Evolutionary conservation across 2,797 vertebrate species (phyloP), one percentile per base, ranked within the genome.

Genomic region (Lycodopsis pacificus): DNA sequence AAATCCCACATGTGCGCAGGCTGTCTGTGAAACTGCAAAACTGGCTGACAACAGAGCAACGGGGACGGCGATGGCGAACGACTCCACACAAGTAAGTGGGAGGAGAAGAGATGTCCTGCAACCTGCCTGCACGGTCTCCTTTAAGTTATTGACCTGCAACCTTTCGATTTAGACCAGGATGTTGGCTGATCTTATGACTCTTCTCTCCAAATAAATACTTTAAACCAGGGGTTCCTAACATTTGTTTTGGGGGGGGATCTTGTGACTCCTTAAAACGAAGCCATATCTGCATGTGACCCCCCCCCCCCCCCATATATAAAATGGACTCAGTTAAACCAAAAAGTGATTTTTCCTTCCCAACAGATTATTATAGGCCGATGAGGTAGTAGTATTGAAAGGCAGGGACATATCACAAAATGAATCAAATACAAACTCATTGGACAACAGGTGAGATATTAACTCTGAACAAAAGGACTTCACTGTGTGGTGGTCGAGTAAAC

Each of bases 81-180:
- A 96, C 85, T 94, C 94, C 0, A 87, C 95, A 38, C 95, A 96
- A 92, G 95, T 96, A 94, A 95, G 95, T 93, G 48, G 7, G 22
- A 62, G 20, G 73, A 79, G 79, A 65, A 77, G 7, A 20, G n/a
- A 42, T 40, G 57, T 34, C 8, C 42, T 73, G 46, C 44, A 38
- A 49, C 49, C 80, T 79, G 65, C 44, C 11, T 11, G 36, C 51
- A 25, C 54, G 15, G 32, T 36, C 4, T 27, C 1, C 30, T 44
- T 46, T n/a, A n/a, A 27, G 1, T 36, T 17, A 7, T 5, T 53
- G 30, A 22, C 27, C 13, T 66, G 15, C 44, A 22, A 4, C 13
- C 2, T 12, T 38, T 57, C 54, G n/a, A 1, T 34, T 17, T 11
- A 1, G 7, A 8, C 15, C 27, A 7, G 2, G 44, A 13, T 53